Evolutionary conservation across 2,113 vertebrate species (phyloP).

Genomic region (Capreolus pygargus): DNA sequence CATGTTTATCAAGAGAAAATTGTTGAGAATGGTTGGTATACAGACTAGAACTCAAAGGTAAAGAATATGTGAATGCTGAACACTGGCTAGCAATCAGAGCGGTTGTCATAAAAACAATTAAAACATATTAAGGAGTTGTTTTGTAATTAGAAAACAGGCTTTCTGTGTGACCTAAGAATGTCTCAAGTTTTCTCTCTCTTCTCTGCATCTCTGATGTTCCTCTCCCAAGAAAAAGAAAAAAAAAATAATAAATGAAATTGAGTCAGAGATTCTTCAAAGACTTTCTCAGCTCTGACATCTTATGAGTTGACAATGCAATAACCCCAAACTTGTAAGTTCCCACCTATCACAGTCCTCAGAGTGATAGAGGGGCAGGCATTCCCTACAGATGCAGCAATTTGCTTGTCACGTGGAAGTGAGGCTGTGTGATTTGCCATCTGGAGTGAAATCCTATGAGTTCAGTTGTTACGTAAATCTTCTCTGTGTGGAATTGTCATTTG

Average conservation of each 20-base stretch:
- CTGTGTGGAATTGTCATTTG: not conserved
- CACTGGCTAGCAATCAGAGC: not conserved
- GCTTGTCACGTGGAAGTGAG: not conserved
- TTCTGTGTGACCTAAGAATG: not conserved
- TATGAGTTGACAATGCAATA: not conserved
- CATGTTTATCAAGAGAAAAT: not conserved
- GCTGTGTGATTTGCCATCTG: not conserved
- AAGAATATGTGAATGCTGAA: not conserved
- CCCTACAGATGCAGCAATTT: not conserved
- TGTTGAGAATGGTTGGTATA: not conserved
- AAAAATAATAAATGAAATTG: not conserved
- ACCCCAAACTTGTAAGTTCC: not conserved
- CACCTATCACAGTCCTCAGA: not conserved
- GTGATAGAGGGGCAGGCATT: not conserved
- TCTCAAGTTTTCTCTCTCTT: not conserved
- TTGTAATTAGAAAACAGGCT: not conserved
- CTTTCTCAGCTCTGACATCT: not conserved
- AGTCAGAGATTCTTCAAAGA: not conserved
- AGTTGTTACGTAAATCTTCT: not conserved
- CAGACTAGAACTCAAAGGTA: not conserved
- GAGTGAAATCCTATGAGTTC: not conserved
- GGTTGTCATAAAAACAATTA: not conserved
- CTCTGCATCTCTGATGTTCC: not conserved
- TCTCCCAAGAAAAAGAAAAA: not conserved
- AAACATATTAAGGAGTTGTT: not conserved